Base-by-base conservation (phyloP, 2,888 invertebrate species). In the Ochropleura plecta region DNA sequence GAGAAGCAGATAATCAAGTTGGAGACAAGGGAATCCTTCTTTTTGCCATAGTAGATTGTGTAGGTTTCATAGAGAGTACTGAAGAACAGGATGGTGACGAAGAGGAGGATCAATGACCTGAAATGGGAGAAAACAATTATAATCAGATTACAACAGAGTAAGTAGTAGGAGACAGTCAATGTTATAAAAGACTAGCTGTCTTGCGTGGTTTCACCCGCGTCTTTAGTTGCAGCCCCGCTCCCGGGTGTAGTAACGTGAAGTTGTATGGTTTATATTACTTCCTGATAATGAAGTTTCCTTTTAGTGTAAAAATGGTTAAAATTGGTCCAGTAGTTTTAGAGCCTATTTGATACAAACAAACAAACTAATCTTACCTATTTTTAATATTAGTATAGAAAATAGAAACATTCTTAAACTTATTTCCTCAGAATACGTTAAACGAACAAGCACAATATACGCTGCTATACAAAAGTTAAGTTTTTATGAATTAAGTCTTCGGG, bases 1-100 rank as follows among this genome's bases (percentile, higher is more conserved):
- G 97, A 97, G 91, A 97, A 97, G 18, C 97, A 97, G 44, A 94
- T 82, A 4, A 96, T 91, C 3, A 96, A 81, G 6, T 92, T 93
- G 53, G 93, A 91, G 1, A 87, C 16, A 0, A 90, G 73, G 0
- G 93, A 92, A 0, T 90, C 91, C 85, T 94, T 95, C n/a, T 91
- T 90, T 20, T 79, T 89, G n/a, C 91, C 90, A 75, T 88, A 91
- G 82, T 92, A 90, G 30, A 93, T 88, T 1, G 93, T 87, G 82
- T 95, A 96, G 12, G 94, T 86, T 84, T 97, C 97, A 86, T 96
- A 97, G 0, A 93, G 66, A 0, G 97, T 97, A 73, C 97, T 96
- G 68, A 96, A 90, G 8, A 95, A 62, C 0, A 97, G 88, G 57
- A 97, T 90, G 0, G 93, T 88, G 10, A 92, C 81, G 88, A 97